phyloP scores from a whole-genome alignment of 1,140 invertebrate species.

The Thrips palmi region DNA sequence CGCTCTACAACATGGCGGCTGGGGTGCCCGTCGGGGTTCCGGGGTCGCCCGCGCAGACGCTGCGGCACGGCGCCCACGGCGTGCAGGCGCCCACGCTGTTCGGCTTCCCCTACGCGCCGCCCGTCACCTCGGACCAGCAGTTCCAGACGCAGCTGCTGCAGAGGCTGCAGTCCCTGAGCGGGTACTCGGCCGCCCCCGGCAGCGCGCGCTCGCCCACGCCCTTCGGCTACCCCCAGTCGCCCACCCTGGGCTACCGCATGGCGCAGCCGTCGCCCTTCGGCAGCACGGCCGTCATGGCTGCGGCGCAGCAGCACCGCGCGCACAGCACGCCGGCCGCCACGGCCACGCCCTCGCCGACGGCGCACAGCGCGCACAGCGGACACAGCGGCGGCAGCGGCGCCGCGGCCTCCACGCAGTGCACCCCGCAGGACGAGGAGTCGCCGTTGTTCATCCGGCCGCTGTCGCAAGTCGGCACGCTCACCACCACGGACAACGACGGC shows the following conservation, averaged over 20 bases:
- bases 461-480: slow-evolving; percentile 38
- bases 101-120: slow-evolving; percentile 15
- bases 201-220: slow-evolving; percentile 22
- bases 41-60: slow-evolving; percentile 19
- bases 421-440: slow-evolving; percentile 21
- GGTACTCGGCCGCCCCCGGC: slow-evolving; percentile 16
- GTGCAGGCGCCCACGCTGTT: slow-evolving; percentile 17
- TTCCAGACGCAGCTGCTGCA: slow-evolving; percentile 34
- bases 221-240: slow-evolving; percentile 19
- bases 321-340: background rate
- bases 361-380: background rate
- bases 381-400: slow-evolving; percentile 8
- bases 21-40: too few species aligned
- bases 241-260: slow-evolving; percentile 18
- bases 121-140: slow-evolving; percentile 28
- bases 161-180: slow-evolving; percentile 30
- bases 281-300: slow-evolving; percentile 24
- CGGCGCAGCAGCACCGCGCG: slow-evolving; percentile 7
- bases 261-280: slow-evolving; percentile 25
- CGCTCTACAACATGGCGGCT: too few species aligned
- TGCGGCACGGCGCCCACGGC: slow-evolving; percentile 17
- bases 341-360: background rate
- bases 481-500: slow-evolving; percentile 34
- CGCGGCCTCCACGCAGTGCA: slow-evolving; percentile 6
- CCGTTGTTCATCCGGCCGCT: slow-evolving; percentile 43